Conservation (phyloP, 2,797 vertebrate species). For the Scyliorhinus canicula region DNA sequence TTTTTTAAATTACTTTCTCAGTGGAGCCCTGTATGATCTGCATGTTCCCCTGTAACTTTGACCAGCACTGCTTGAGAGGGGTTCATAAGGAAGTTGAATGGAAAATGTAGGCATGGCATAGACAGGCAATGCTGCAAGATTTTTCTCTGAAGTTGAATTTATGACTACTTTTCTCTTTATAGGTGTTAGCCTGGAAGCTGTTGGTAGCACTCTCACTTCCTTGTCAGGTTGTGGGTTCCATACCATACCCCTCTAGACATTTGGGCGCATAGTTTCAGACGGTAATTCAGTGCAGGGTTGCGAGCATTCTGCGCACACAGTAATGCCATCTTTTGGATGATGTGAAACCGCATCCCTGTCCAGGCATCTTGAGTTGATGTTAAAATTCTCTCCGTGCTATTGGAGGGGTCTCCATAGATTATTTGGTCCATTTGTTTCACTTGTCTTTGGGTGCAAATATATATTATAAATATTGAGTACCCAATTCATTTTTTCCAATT, state of each 20-base stretch:
- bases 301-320: too few species aligned
- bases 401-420: neutral
- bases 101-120: neutral
- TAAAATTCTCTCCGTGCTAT: neutral
- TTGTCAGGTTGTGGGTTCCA: neutral
- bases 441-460: neutral
- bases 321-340: neutral
- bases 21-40: neutral
- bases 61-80: neutral
- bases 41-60: neutral
- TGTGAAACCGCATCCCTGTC: neutral
- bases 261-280: too few species aligned
- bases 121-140: too few species aligned
- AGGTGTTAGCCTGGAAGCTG: too few species aligned
- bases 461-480: too few species aligned
- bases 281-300: neutral
- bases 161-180: neutral
- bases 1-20: neutral
- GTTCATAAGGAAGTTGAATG: neutral
- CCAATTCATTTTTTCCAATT: too few species aligned
- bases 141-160: neutral
- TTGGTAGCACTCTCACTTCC: neutral
- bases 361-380: neutral
- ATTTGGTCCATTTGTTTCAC: neutral
- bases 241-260: too few species aligned